Conservation (phyloP, 1,140 invertebrate genomes). For the Trialeurodes vaporariorum region DNA sequence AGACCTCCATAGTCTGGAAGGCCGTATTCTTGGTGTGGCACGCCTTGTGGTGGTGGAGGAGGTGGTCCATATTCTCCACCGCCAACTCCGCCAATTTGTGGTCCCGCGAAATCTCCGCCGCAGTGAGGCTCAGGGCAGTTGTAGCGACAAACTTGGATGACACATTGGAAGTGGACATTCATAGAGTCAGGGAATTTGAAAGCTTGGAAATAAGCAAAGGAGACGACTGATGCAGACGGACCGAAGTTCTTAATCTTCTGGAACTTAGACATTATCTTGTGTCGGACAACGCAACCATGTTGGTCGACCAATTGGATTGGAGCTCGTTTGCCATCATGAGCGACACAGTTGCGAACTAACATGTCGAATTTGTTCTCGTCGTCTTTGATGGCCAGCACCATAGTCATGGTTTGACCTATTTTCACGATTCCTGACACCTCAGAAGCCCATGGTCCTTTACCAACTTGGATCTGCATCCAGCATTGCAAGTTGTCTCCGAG, state of each 20-base stretch:
- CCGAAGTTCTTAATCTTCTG: slow-evolving; percentile 94
- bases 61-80: slow-evolving; percentile 24
- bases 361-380: slow-evolving; percentile 94
- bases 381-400: slow-evolving; percentile 91
- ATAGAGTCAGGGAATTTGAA: slow-evolving; percentile 94
- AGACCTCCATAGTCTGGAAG: slow-evolving; percentile 25
- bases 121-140: slow-evolving; percentile 65
- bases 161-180: slow-evolving; percentile 94
- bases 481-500: slow-evolving; percentile 91
- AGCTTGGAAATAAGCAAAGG: slow-evolving; percentile 87
- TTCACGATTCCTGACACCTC: slow-evolving; percentile 90
- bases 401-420: slow-evolving; percentile 93
- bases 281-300: slow-evolving; percentile 78
- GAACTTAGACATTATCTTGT: slow-evolving; percentile 86
- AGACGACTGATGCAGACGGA: slow-evolving; percentile 77
- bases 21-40: slow-evolving; percentile 52
- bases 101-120: not conserved
- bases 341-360: slow-evolving; percentile 87
- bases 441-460: slow-evolving; percentile 89
- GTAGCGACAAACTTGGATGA: slow-evolving; percentile 86
- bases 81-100: slow-evolving; percentile 36
- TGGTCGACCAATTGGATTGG: slow-evolving; percentile 92
- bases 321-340: slow-evolving; percentile 84
- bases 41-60: slow-evolving; percentile 23
- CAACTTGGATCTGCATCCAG: slow-evolving; percentile 90